A percentile compares a stretch with the other conserved stretches of the same genome.
Evolutionary conservation across 37 sponge, comb jelly and placozoan genomes (phyloP).

Genomic region (Haliclona indistincta): DNA sequence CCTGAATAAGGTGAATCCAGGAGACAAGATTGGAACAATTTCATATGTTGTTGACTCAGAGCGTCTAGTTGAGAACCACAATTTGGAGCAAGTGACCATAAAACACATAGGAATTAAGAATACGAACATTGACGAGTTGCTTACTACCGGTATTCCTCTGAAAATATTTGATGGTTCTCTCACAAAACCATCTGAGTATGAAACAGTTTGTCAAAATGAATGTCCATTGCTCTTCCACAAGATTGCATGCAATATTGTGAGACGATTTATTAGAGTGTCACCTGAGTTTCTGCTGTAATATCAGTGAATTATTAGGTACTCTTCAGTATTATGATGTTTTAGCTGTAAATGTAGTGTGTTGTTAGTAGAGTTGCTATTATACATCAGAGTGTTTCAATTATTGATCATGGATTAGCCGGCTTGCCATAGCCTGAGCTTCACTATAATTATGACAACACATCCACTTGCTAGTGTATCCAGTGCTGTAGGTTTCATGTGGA

Average conservation of each 20-base stretch:
- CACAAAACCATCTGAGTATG: constrained; percentile 22
- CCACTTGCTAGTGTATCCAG: no score
- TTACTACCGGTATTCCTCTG: neutral
- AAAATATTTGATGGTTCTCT: neutral
- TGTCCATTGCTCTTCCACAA: constrained; percentile 37
- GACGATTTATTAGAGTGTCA: constrained; percentile 24
- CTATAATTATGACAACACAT: no score
- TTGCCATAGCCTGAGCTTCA: no score
- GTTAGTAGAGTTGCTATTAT: no score
- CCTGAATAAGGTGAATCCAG: constrained; percentile 45
- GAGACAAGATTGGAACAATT: constrained; percentile 32
- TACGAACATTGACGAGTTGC: constrained; percentile 12
- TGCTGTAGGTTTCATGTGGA: no score
- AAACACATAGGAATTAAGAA: constrained; percentile 32
- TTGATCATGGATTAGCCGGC: no score
- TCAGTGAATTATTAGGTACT: no score
- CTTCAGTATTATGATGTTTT: no score
- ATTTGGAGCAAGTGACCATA: constrained; percentile 23
- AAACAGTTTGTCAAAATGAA: constrained; percentile 1
- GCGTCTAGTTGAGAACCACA: neutral
- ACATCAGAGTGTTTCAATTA: no score
- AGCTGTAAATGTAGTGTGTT: no score
- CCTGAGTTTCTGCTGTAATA: no score
- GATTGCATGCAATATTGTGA: constrained; percentile 22
- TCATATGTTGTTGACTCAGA: constrained; percentile 1